phyloP scores from a whole-genome alignment of 2,797 vertebrate species.

The Eidolon dupreanum region DNA sequence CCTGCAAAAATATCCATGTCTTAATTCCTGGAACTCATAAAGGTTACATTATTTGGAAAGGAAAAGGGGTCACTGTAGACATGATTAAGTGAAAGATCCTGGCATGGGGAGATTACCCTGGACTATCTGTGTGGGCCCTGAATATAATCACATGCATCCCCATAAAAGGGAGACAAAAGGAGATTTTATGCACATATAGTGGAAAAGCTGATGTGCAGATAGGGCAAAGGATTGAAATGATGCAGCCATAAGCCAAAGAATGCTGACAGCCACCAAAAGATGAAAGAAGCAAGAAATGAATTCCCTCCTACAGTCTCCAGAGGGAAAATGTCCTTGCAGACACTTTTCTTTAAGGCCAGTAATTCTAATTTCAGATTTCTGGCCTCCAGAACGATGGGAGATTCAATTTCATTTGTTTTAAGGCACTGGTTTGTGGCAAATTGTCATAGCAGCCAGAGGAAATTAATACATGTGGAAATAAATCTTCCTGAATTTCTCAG shows the following conservation, averaged over 20 bases:
- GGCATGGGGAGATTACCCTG: not conserved
- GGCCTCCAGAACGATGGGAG: not conserved
- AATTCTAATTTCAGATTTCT: conserved; percentile 36
- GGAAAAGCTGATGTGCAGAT: not conserved
- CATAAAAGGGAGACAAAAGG: not conserved
- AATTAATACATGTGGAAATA: not conserved
- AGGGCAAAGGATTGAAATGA: not conserved
- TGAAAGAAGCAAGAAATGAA: not conserved
- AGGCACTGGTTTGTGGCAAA: not conserved
- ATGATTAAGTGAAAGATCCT: not conserved
- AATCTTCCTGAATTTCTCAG: conserved; percentile 20
- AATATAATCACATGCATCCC: not conserved
- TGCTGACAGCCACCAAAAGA: not conserved
- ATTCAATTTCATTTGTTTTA: conserved; percentile 55
- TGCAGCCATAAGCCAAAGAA: not conserved
- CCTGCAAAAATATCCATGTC: not conserved
- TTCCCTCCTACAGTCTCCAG: not conserved
- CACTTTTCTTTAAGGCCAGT: not conserved
- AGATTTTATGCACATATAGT: not conserved
- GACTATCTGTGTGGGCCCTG: not conserved
- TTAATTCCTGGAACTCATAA: not conserved
- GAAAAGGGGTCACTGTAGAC: not conserved
- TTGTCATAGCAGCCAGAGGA: not conserved
- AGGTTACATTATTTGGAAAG: not conserved
- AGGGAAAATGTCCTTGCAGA: not conserved